A percentile compares a stretch with the other conserved stretches of the same genome.
These are phyloP conservation scores for Amphilophus citrinellus DNA, from an alignment of 2,113 vertebrate genomes.

Conservation along the genomic window DNA sequence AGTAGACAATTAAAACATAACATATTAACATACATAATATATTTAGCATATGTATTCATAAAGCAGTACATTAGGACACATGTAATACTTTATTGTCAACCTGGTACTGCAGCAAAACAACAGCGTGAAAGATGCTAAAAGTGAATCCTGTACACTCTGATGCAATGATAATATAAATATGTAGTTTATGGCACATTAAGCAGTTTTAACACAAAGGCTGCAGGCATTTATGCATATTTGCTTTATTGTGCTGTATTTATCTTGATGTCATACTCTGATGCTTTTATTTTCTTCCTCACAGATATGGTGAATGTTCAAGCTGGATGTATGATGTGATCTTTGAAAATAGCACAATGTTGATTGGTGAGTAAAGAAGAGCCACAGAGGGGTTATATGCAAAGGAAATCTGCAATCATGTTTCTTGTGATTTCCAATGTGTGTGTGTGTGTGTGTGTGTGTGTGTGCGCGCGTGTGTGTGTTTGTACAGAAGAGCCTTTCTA, in stretches of 20 bases:
- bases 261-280: background rate
- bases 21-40: too few species aligned
- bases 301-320: slow-evolving; percentile 51
- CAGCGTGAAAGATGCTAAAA: too few species aligned
- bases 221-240: background rate
- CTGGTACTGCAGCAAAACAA: too few species aligned
- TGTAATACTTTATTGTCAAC: too few species aligned
- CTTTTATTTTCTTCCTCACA: slow-evolving; percentile 17
- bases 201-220: background rate
- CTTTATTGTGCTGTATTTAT: background rate
- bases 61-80: too few species aligned
- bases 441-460: background rate
- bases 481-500: slow-evolving; percentile 67
- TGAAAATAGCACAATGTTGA: slow-evolving; percentile 65
- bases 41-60: too few species aligned
- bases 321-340: slow-evolving; percentile 55
- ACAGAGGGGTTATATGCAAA: background rate
- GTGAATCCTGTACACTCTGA: too few species aligned
- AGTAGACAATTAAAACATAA: too few species aligned
- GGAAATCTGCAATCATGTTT: background rate
- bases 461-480: background rate
- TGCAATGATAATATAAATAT: too few species aligned
- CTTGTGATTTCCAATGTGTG: background rate
- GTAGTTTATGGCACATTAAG: too few species aligned
- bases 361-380: slow-evolving; percentile 55